phyloP scores from a whole-genome alignment of 2,797 vertebrate species.

The Enteromius fasciolatus region DNA sequence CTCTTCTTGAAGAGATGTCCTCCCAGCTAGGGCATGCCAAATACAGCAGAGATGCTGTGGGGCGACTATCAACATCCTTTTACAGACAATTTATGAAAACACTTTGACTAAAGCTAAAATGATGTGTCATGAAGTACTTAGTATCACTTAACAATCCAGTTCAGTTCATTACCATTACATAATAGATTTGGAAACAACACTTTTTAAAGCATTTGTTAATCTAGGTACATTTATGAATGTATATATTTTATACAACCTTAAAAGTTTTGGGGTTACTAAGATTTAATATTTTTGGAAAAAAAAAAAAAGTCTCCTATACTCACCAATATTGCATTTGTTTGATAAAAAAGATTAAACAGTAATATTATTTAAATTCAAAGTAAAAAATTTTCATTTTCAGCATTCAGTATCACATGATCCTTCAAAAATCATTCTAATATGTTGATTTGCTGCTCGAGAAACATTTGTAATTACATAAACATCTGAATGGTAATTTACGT shows the following conservation, averaged over 20 bases:
- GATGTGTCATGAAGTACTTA: background rate
- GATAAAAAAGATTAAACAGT: background rate
- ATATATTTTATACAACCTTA: background rate
- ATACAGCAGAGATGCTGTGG: conserved; percentile 57
- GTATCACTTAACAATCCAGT: background rate
- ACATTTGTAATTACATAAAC: too few species aligned
- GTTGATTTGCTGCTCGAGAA: background rate
- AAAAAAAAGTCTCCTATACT: too few species aligned
- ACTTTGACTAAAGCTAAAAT: conserved; percentile 2
- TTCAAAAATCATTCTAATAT: background rate
- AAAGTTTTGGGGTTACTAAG: background rate
- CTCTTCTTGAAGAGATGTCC: conserved; percentile 52
- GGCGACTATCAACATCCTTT: conserved; percentile 53
- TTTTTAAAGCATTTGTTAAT: background rate
- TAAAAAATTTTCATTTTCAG: background rate
- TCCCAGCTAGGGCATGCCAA: conserved; percentile 47
- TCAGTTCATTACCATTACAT: background rate
- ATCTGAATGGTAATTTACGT: background rate
- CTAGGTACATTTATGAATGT: background rate
- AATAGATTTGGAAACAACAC: background rate
- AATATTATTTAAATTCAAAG: background rate
- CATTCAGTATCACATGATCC: background rate
- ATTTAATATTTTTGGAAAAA: background rate
- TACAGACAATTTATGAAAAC: conserved; percentile 49
- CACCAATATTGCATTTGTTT: background rate